Evolutionary conservation across 2,888 invertebrate species (phyloP).

Genomic region (Apotomis capreana): DNA sequence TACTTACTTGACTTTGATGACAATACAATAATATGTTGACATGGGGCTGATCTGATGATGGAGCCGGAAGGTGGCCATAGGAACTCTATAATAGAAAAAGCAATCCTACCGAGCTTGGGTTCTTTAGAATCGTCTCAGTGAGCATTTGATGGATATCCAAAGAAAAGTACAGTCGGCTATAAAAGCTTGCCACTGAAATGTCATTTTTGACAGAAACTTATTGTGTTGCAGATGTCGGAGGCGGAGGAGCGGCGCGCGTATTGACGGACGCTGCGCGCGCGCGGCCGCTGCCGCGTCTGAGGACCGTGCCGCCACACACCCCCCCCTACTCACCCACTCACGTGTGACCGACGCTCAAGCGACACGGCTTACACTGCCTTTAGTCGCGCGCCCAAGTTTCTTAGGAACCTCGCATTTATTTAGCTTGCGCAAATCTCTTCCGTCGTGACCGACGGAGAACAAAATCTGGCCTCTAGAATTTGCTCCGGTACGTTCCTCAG

Average conservation of each 20-base stretch:
- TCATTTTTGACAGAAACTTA: no score
- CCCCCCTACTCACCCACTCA: background rate
- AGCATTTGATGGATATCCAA: no score
- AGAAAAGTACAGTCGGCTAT: no score
- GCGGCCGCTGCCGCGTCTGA: constrained; percentile 22
- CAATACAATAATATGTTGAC: no score
- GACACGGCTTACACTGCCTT: background rate
- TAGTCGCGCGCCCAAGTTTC: background rate
- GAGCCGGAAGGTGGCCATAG: no score
- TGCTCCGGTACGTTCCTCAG: constrained; percentile 14
- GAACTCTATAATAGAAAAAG: no score
- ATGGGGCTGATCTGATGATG: no score
- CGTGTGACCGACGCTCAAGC: background rate
- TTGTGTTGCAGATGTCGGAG: constrained; percentile 68
- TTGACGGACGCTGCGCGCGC: constrained; percentile 62
- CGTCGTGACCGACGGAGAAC: background rate
- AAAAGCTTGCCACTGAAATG: no score
- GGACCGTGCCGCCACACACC: background rate
- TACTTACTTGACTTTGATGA: no score
- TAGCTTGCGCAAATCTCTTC: background rate
- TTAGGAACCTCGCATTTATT: constrained; percentile 2
- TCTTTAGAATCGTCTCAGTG: no score
- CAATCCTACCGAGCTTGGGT: no score
- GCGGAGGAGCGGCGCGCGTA: constrained; percentile 77
- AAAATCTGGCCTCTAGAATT: background rate